Evolutionary conservation across 2,797 vertebrate species (phyloP), one percentile per base, ranked within the genome.

Genomic region (Clarias laeviceps): DNA sequence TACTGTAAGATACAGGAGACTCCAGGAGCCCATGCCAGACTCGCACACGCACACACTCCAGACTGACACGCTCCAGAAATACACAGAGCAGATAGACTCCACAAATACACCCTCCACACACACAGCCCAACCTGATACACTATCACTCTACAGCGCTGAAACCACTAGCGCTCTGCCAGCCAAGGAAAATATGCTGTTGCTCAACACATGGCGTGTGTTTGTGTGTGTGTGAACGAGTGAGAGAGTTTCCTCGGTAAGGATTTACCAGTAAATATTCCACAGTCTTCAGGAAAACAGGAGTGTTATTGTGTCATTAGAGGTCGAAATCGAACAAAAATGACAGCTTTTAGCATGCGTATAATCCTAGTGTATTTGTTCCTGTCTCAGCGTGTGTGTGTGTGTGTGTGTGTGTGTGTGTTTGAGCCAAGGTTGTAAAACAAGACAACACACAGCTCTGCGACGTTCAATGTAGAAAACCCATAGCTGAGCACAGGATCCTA

Each of bases 341-440:
- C 82, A 69, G 73, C 24, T 29, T 87, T 85, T 87, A 78, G 68
- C 34, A 73, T 85, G 37, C 82, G 86, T 59, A 8, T 78, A 87
- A 83, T 85, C 85, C 64, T 83, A 89, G 82, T 88, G 73, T 79
- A 76, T 81, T 64, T 80, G 77, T 90, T n/a, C 54, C 61, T 69
- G 59, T 74, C 24, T 29, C 8, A 27, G 72, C 18, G 72, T 9
- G 70, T 27, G 70, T 50, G 40, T 73, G 37, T 73, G 70, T 73
- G 40, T 50, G 70, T n/a, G 70, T 57, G 65, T 69, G 37, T 56
- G 68, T 70, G 68, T 70, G 34, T 32, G 54, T 85, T 54, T 82
- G 81, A 83, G 88, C 82, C 91, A 91, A 91, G 89, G 92, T 88
- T 92, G 77, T 89, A 87, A 85, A 87, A 91, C 89, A 90, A 91